These are phyloP conservation scores for Thamnophis elegans DNA, from an alignment of 2,797 vertebrate genomes.

Conservation along the genomic window DNA sequence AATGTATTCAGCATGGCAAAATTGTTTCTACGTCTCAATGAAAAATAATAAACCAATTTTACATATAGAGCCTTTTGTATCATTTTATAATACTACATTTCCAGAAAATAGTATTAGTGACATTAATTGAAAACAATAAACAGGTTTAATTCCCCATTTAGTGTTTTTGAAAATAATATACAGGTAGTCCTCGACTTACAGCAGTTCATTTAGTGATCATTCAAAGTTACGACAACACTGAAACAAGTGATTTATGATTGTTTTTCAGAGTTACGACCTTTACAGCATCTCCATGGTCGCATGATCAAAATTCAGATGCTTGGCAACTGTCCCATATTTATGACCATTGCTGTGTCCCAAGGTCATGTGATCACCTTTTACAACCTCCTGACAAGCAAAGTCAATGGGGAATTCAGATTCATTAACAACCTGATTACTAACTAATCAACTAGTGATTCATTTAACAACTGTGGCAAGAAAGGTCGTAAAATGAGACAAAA, in stretches of 20 bases:
- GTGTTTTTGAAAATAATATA: background rate
- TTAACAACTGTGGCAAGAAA: too few species aligned
- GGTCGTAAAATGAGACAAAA: too few species aligned
- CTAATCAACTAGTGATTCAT: too few species aligned
- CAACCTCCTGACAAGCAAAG: too few species aligned
- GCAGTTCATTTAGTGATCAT: background rate
- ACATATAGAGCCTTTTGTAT: conserved; percentile 54
- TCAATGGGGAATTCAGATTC: too few species aligned
- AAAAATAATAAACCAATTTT: conserved; percentile 41
- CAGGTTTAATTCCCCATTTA: background rate
- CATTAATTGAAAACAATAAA: conserved; percentile 10
- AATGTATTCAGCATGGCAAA: conserved; percentile 70
- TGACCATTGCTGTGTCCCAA: background rate
- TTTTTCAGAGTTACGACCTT: background rate
- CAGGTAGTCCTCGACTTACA: background rate
- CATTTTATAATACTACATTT: conserved; percentile 43
- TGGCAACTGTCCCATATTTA: background rate
- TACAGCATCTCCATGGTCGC: too few species aligned
- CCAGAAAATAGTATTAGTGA: conserved; percentile 23
- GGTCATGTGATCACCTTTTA: background rate
- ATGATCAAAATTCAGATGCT: background rate
- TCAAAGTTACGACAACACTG: background rate
- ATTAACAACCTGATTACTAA: too few species aligned
- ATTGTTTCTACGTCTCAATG: conserved; percentile 64
- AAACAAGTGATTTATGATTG: background rate